These are phyloP conservation scores for Synergus laeviventris DNA, from an alignment of 2,888 invertebrate species.

Conservation along the genomic window DNA sequence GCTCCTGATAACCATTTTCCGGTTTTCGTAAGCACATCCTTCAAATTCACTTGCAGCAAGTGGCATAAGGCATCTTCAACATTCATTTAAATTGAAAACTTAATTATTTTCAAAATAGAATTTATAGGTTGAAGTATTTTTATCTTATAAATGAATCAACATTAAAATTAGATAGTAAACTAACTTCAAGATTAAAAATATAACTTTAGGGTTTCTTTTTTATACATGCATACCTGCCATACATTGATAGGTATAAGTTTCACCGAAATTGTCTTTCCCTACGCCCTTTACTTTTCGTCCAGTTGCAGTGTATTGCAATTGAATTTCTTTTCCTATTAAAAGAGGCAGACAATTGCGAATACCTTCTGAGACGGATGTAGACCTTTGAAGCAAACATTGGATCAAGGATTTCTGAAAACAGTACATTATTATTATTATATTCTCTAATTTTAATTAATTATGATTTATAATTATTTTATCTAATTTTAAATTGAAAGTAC, in stretches of 20 bases:
- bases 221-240: background rate
- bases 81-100: background rate
- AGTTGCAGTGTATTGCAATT: background rate
- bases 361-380: background rate
- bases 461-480: background rate
- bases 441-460: background rate
- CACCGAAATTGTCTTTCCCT: background rate
- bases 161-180: background rate
- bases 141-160: background rate
- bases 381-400: background rate
- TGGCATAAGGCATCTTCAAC: background rate
- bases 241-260: background rate
- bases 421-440: background rate
- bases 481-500: background rate
- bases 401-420: constrained; percentile 8
- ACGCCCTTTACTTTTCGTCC: constrained; percentile 7
- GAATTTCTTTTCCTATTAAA: background rate
- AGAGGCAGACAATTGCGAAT: background rate
- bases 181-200: constrained; percentile 1
- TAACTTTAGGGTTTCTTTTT: background rate
- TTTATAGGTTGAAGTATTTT: background rate
- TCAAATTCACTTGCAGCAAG: background rate
- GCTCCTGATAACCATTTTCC: background rate
- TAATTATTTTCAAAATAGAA: background rate
- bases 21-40: background rate